Base-by-base conservation (phyloP, 1,140 invertebrate genomes). In the Tribolium castaneum region DNA sequence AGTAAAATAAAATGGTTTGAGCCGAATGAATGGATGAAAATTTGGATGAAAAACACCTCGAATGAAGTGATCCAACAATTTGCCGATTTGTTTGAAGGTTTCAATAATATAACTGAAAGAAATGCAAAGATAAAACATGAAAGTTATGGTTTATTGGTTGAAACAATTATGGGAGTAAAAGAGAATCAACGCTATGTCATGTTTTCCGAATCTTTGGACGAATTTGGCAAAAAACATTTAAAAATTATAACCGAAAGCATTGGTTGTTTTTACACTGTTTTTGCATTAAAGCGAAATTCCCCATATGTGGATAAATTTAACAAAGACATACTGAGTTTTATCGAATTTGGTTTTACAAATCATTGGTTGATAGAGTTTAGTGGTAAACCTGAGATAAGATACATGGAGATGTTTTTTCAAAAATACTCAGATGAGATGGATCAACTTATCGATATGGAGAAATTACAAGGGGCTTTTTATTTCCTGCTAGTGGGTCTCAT, bases 381-480 rank as follows among this genome's bases (percentile, higher is more conserved):
- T 22, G 10, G 22, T 19, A 50, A 52, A 19, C 14, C 19, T 6
- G 14, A 72, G 12, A 10, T 9, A 22, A 3, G 70, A 1, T 72
- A 45, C 22, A 72, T 72, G 70, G 49, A 50, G 9, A 22, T 13
- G 22, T 72, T 72, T 72, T 72, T 19, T 19, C 39, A 13, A 3
- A 19, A 25, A 30, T 25, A 72, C 6, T n/a, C 9, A 34, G 5
- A 10, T n/a, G 70, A 72, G n/a, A n/a, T 51, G 10, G 7, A 51
- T 22, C 70, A 72, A 13, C 3, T 14, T 9, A 50, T 73, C 16
- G 14, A 73, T 73, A 14, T 73, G 14, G 12, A 16, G 19, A 77
- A 59, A 77, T 9, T 77, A 16, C 56, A 77, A 30, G 76, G 76
- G 1, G 30, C 16, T 52, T 77, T 77, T 35, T 72, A 52, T 52